Evolutionary conservation across 2,797 vertebrate genomes (phyloP).

Genomic region (Crenichthys baileyi): DNA sequence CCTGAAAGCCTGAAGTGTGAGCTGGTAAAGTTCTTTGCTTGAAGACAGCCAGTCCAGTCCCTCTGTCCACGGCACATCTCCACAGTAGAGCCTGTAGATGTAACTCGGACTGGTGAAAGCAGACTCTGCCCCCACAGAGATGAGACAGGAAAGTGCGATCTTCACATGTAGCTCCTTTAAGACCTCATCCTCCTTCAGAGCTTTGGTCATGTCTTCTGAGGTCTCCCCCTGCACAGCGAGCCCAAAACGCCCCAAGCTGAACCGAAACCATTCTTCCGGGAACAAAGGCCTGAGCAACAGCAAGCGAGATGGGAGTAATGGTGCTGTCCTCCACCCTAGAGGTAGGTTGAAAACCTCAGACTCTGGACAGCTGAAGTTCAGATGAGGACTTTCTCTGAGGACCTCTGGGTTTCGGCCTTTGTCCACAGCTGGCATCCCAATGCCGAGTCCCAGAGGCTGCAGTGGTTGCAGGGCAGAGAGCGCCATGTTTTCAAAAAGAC

Average conservation of each 20-base stretch:
- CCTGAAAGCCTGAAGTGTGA: slow-evolving; percentile 95
- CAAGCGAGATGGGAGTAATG: slow-evolving; percentile 82
- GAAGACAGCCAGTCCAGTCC: slow-evolving; percentile 91
- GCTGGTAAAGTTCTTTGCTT: slow-evolving; percentile 92
- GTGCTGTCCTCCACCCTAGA: slow-evolving; percentile 87
- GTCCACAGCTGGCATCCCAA: slow-evolving; percentile 89
- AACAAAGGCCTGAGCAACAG: slow-evolving; percentile 87
- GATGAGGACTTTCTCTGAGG: slow-evolving; percentile 67
- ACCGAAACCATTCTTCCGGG: slow-evolving; percentile 94
- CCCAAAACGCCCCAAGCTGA: slow-evolving; percentile 85
- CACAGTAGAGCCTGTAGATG: slow-evolving; percentile 90
- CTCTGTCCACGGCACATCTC: slow-evolving; percentile 90
- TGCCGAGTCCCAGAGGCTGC: slow-evolving; percentile 84
- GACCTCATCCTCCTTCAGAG: slow-evolving; percentile 86
- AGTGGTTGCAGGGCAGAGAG: slow-evolving; percentile 83
- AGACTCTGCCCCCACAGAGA: slow-evolving; percentile 89
- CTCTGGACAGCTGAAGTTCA: slow-evolving; percentile 88
- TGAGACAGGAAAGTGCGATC: slow-evolving; percentile 87
- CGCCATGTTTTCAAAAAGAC: slow-evolving; percentile 79
- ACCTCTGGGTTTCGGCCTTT: slow-evolving; percentile 79
- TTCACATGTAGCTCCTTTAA: slow-evolving; percentile 88
- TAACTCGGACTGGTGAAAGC: slow-evolving; percentile 87
- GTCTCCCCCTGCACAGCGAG: slow-evolving; percentile 84
- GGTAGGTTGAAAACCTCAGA: slow-evolving; percentile 88
- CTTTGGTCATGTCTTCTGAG: slow-evolving; percentile 83